Evolutionary conservation across 1,140 invertebrate species (phyloP).

Genomic region (Euura lappo): DNA sequence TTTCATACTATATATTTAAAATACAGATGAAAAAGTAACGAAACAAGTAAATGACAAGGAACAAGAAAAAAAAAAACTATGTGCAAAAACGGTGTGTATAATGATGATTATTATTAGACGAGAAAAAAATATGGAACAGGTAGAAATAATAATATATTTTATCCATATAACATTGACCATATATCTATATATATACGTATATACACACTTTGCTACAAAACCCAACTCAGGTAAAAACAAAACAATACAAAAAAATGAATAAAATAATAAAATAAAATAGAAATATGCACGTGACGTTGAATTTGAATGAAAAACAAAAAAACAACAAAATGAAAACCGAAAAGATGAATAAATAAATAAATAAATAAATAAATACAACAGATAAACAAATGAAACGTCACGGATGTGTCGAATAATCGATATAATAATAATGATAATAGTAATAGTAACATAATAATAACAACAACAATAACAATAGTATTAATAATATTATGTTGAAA

Average conservation of each 20-base stretch:
- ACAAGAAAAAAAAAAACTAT: constrained; percentile 10
- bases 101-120: constrained; percentile 13
- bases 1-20: constrained; percentile 17
- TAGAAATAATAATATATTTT: neutral
- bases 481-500: neutral
- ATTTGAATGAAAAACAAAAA: neutral
- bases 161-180: neutral
- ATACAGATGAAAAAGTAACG: constrained; percentile 21
- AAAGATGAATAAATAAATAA: no score
- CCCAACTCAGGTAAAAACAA: neutral
- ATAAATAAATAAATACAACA: no score
- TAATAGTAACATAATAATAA: neutral
- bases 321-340: neutral
- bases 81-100: constrained; percentile 9
- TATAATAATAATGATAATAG: neutral
- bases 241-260: neutral
- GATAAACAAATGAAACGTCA: no score
- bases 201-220: neutral
- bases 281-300: neutral
- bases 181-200: neutral
- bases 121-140: neutral
- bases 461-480: neutral
- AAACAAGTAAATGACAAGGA: constrained; percentile 11
- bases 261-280: neutral
- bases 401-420: neutral